Percentiles rank a stretch among this genome's conserved stretches.
Conservation (phyloP, 2,888 invertebrate species). For the Pyralis farinalis region DNA sequence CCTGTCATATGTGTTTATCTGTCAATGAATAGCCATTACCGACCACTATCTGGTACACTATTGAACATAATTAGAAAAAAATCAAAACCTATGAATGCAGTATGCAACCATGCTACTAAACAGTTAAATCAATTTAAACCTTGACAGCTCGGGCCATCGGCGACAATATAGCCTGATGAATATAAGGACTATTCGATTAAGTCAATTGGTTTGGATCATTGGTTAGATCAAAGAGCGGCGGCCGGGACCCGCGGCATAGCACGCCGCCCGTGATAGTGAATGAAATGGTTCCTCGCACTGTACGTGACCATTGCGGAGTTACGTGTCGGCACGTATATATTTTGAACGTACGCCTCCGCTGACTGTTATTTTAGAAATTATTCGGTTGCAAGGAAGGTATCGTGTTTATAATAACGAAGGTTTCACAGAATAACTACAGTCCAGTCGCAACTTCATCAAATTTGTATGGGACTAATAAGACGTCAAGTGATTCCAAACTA, state of each 20-base stretch:
- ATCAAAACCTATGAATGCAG: no score
- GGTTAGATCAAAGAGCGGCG: slow-evolving; percentile 36
- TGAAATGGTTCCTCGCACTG: slow-evolving; percentile 39
- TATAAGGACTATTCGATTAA: slow-evolving; percentile 58
- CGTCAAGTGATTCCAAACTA: no score
- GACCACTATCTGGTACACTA: no score
- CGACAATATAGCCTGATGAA: slow-evolving; percentile 42
- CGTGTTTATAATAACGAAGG: no score
- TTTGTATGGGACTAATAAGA: no score
- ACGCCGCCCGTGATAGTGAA: slow-evolving; percentile 19
- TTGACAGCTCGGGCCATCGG: slow-evolving; percentile 8
- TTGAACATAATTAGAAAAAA: no score
- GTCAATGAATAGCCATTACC: no score
- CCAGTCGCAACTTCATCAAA: no score
- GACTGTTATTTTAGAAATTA: not conserved
- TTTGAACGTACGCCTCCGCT: not conserved
- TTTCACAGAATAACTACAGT: no score
- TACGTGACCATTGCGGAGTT: slow-evolving; percentile 26
- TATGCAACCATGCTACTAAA: no score
- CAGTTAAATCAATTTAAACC: slow-evolving; percentile 13
- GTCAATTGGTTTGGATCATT: slow-evolving; percentile 40
- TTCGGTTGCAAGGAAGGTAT: no score
- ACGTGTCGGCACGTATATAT: slow-evolving; percentile 4
- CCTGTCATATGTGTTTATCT: no score
- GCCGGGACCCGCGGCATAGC: slow-evolving; percentile 16